Conservation (phyloP, 2,888 invertebrate species). For the Neuroscelio doddi region DNA sequence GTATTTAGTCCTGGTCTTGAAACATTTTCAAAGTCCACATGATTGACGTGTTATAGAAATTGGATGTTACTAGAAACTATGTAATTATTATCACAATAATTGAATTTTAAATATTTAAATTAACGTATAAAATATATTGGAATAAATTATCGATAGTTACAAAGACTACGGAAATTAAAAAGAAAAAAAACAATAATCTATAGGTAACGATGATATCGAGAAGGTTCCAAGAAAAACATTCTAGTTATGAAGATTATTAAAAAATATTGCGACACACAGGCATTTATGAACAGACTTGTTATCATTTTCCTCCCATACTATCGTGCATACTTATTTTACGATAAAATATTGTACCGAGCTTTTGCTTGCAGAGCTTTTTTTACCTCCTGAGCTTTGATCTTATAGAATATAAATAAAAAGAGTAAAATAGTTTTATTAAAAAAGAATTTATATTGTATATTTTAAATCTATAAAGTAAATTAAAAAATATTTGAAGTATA, state of each 20-base stretch:
- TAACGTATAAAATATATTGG: too few relatives aligned
- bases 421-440: not conserved
- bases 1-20: constrained; percentile 4
- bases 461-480: too few relatives aligned
- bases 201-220: too few relatives aligned
- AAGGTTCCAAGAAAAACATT: not conserved
- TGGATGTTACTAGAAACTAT: too few relatives aligned
- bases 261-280: not conserved
- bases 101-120: too few relatives aligned
- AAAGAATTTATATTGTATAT: too few relatives aligned
- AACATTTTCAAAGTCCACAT: constrained; percentile 5
- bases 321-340: not conserved
- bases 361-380: not conserved
- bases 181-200: too few relatives aligned
- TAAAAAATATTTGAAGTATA: too few relatives aligned
- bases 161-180: too few relatives aligned
- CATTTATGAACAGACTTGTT: not conserved
- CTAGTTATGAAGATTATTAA: not conserved
- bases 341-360: not conserved
- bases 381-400: not conserved
- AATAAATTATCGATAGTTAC: too few relatives aligned
- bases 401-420: not conserved
- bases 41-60: too few relatives aligned
- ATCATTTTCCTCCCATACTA: not conserved
- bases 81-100: too few relatives aligned